Evolutionary conservation across 2,113 vertebrate species (phyloP), one percentile per base, ranked within the genome.

Genomic region (Cryptotis parvus): DNA sequence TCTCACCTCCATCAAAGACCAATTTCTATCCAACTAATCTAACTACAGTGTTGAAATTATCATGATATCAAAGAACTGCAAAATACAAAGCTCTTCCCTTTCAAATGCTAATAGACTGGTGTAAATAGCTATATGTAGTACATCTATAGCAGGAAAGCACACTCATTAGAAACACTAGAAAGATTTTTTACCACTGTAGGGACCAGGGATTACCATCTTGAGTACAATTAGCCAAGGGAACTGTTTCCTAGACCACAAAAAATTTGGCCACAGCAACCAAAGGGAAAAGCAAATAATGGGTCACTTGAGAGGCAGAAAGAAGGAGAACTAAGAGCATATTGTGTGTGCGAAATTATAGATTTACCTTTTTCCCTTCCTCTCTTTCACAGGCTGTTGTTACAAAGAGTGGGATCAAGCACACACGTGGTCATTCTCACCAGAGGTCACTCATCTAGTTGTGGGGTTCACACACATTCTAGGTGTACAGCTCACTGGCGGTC

Each of bases 191-290:
- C 11, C 49, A 4, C 7, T 83, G 1, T 69, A 45, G 33, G 91
- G 68, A 78, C 39, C 22, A 86, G 49, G 16, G 41, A 61, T 41
- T 94, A 75, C 49, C 58, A 70, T 75, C 24, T 11, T 83, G 39
- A 86, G 35, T 63, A 74, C 4, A 89, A 35, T 80, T 75, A 37
- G 12, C 61, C 77, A 89, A 80, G 90, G 91, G 84, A 94, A 69
- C 91, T 82, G 72, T 95, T 86, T 95, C 24, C 35, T 18, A 77
- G 65, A 88, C n/a, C 88, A 79, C n/a, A 79, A 55, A n/a, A 86
- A 81, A 75, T 91, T 72, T 91, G 49, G 49, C 68, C 76, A 89
- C 39, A 83, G 15, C 14, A 63, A 74, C 15, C 26, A 91, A 79
- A 78, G 29, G n/a, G 18, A 31, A 83, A 74, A 58, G 6, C 6